Conservation (phyloP, 2,888 invertebrate species). For the Halictus ligatus region DNA sequence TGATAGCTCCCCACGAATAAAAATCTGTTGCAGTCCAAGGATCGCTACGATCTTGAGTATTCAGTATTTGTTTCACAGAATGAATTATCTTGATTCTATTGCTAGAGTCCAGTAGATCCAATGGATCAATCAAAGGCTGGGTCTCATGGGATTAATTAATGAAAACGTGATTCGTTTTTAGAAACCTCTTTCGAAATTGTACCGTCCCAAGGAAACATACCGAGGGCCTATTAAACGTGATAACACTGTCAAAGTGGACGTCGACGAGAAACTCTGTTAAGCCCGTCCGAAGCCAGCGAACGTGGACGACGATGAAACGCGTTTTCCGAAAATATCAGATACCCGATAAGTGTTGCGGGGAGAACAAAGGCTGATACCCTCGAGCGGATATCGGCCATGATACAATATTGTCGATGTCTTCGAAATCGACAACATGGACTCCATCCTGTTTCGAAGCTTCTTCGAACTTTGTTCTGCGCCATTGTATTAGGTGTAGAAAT, state of each 20-base stretch:
- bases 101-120: background rate
- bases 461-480: background rate
- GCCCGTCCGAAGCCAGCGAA: conserved; percentile 21
- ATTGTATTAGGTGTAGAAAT: background rate
- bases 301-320: conserved; percentile 43
- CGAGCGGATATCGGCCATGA: conserved; percentile 34
- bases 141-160: background rate
- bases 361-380: conserved; percentile 53
- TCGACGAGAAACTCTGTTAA: conserved; percentile 5
- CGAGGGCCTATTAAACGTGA: background rate
- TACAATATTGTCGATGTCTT: conserved; percentile 25
- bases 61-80: background rate
- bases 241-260: background rate
- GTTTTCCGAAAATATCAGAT: conserved; percentile 53
- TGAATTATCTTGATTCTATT: background rate
- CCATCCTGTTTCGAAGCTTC: background rate
- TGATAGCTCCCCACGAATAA: background rate
- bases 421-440: background rate
- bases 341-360: conserved; percentile 46
- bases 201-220: no score
- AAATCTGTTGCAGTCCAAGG: background rate
- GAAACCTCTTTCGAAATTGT: background rate
- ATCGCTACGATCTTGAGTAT: background rate
- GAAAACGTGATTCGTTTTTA: conserved; percentile 2
- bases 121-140: background rate